A percentile compares a stretch with the other conserved stretches of the same genome.
Evolutionary conservation across 2,113 vertebrate species (phyloP).

Genomic region (Gallinago paraguaiae): DNA sequence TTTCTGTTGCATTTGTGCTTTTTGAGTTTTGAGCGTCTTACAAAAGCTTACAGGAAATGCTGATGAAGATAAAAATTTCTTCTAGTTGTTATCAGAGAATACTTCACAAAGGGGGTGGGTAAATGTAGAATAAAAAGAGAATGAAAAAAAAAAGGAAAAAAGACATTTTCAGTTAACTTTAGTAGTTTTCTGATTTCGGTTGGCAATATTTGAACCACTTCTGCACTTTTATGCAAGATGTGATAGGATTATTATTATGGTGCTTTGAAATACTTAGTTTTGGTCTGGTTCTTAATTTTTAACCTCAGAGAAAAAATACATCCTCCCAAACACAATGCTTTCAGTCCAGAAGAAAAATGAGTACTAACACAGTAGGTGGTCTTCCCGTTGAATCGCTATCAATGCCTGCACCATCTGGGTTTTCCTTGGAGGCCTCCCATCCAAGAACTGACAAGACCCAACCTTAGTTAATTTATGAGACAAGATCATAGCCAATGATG

Average conservation of each 20-base stretch:
- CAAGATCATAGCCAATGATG: conserved; percentile 46
- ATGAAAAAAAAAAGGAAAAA: background rate
- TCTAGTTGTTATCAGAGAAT: background rate
- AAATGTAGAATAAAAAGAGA: background rate
- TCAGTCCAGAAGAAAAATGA: conserved; percentile 46
- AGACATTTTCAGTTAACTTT: background rate
- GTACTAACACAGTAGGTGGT: conserved; percentile 67
- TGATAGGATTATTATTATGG: background rate
- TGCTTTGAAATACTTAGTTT: background rate
- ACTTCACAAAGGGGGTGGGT: background rate
- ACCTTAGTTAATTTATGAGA: conserved; percentile 66
- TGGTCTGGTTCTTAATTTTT: conserved; percentile 21
- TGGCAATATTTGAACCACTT: background rate
- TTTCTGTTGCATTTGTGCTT: background rate
- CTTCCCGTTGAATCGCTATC: conserved; percentile 49
- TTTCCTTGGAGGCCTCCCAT: conserved; percentile 60
- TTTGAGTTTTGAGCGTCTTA: background rate
- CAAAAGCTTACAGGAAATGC: conserved; percentile 3
- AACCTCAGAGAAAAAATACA: background rate
- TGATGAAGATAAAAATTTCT: background rate
- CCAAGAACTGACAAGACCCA: conserved; percentile 59
- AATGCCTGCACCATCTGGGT: conserved; percentile 68
- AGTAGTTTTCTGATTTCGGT: background rate
- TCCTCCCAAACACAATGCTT: background rate
- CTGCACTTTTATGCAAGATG: background rate